These are phyloP conservation scores for Idaea straminata DNA, from an alignment of 2,888 invertebrate genomes.

Conservation along the genomic window DNA sequence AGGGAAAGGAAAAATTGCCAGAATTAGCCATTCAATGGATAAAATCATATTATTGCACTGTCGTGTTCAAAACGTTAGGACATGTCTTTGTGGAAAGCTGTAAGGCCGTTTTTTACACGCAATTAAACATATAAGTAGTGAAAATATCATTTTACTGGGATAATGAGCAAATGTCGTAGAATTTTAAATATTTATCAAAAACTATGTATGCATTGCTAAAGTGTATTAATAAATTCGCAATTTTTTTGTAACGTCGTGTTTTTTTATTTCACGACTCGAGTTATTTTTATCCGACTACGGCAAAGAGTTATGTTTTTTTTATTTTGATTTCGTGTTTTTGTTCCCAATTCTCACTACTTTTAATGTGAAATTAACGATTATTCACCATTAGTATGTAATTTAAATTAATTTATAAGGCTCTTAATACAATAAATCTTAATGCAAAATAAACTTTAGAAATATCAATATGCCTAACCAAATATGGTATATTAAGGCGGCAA, in stretches of 20 bases:
- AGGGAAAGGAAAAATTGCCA: conserved; percentile 39
- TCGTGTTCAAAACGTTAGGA: conserved; percentile 37
- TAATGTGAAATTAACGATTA: conserved; percentile 3
- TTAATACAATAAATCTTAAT: conserved; percentile 2
- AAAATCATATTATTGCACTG: conserved; percentile 67
- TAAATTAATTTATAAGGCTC: neutral
- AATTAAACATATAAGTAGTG: conserved; percentile 18
- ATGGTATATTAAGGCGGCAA: conserved; percentile 26
- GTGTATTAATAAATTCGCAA: neutral
- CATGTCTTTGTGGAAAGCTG: conserved; percentile 16
- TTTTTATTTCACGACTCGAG: neutral
- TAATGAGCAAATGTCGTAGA: neutral
- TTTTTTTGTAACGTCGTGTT: neutral
- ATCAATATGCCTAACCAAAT: conserved; percentile 16
- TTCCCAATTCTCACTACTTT: conserved; percentile 13
- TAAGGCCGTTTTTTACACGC: conserved; percentile 11
- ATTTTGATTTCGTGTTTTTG: neutral
- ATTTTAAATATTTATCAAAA: neutral
- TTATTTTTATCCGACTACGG: neutral
- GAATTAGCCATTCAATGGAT: conserved; percentile 66
- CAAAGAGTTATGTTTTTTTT: neutral
- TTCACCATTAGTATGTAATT: neutral
- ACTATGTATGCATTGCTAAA: neutral
- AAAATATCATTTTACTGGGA: conserved; percentile 5
- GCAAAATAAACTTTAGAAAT: conserved; percentile 11